Conservation (phyloP, 2,888 invertebrate genomes). For the Diadegma fenestrale region DNA sequence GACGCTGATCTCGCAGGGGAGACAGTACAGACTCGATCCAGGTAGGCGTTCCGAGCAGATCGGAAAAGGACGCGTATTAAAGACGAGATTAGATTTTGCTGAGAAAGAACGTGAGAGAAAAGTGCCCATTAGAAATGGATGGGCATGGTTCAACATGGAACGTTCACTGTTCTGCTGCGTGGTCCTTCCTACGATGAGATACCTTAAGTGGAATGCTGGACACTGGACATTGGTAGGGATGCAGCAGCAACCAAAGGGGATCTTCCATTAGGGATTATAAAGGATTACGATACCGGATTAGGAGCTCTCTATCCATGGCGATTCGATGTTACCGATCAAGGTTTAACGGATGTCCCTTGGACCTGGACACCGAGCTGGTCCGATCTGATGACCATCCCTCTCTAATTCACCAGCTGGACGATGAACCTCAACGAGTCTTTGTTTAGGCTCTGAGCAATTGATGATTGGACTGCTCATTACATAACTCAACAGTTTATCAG, state of each 20-base stretch:
- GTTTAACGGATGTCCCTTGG: constrained; percentile 72
- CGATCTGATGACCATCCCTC: constrained; percentile 33
- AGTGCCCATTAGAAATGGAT: constrained; percentile 78
- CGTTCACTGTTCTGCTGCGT: constrained; percentile 48
- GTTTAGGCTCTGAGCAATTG: constrained; percentile 23
- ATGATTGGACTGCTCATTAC: constrained; percentile 18
- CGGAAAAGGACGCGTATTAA: constrained; percentile 66
- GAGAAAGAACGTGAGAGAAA: constrained; percentile 66
- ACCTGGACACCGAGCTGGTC: constrained; percentile 39
- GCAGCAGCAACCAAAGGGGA: constrained; percentile 62
- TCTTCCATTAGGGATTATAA: constrained; percentile 76
- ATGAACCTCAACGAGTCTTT: constrained; percentile 15
- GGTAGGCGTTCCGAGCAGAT: constrained; percentile 32
- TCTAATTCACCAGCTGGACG: constrained; percentile 42
- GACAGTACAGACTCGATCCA: constrained; percentile 27
- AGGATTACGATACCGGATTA: constrained; percentile 79
- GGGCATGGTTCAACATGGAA: constrained; percentile 72
- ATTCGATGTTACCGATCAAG: constrained; percentile 75
- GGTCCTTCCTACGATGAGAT: constrained; percentile 36
- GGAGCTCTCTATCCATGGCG: constrained; percentile 75
- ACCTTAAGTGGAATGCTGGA: constrained; percentile 42
- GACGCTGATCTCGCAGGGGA: constrained; percentile 34
- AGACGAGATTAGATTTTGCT: constrained; percentile 68
- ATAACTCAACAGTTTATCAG: background rate
- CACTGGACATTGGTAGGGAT: constrained; percentile 24